Conservation (phyloP, 2,113 vertebrate species). For the Trogon surrucura region DNA sequence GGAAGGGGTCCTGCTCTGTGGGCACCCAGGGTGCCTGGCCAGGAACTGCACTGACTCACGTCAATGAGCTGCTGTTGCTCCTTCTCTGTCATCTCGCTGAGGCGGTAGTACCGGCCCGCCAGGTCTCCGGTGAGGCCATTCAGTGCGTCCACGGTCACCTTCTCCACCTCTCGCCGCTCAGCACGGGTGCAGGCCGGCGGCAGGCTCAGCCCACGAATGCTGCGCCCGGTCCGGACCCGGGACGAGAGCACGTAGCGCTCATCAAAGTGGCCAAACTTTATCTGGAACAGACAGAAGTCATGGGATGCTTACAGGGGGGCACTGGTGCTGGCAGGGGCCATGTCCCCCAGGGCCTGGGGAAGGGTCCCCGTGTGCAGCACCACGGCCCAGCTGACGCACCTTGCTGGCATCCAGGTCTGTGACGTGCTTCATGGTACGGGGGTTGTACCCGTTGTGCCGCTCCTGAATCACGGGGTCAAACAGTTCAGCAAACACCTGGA, state of each 20-base stretch:
- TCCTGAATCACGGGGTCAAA: slow-evolving; percentile 93
- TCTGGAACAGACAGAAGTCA: slow-evolving; percentile 3
- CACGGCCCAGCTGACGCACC: slow-evolving; percentile 57
- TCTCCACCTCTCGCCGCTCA: slow-evolving; percentile 83
- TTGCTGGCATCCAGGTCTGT: slow-evolving; percentile 93
- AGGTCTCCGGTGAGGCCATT: slow-evolving; percentile 79
- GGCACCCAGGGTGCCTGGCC: background rate
- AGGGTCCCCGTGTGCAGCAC: rapidly evolving
- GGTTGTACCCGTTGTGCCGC: slow-evolving; percentile 95
- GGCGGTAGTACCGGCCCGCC: slow-evolving; percentile 81
- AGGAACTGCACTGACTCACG: slow-evolving; percentile 63
- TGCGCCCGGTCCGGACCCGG: slow-evolving; percentile 88
- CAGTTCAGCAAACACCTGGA: slow-evolving; percentile 91
- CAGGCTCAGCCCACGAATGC: slow-evolving; percentile 84
- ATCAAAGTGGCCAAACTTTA: slow-evolving; percentile 89
- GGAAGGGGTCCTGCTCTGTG: background rate
- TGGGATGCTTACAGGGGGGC: rapidly evolving
- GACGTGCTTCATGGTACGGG: slow-evolving; percentile 87
- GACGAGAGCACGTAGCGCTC: slow-evolving; percentile 95
- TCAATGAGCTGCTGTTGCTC: slow-evolving; percentile 87
- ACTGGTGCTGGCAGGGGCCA: background rate
- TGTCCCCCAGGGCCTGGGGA: rapidly evolving
- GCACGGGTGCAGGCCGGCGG: slow-evolving; percentile 83
- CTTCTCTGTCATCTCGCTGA: slow-evolving; percentile 81
- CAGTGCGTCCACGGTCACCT: slow-evolving; percentile 76